These are phyloP conservation scores for Misgurnus anguillicaudatus DNA, from an alignment of 2,113 vertebrate genomes.

Conservation along the genomic window DNA sequence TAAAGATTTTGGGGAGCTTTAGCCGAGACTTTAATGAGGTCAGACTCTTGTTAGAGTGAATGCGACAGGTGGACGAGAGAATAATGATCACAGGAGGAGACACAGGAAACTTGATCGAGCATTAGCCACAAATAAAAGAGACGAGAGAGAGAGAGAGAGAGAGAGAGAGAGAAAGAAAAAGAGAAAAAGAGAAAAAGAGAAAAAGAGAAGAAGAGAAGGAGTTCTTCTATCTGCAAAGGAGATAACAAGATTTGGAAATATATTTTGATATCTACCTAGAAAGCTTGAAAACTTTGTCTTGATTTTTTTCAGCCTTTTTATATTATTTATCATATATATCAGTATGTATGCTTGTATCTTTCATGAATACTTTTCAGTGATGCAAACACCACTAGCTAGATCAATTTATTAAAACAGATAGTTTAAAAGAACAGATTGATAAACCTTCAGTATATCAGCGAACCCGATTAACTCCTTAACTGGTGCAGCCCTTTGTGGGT, in stretches of 20 bases:
- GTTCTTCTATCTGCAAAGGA: neutral
- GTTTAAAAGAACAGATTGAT: too few relatives aligned
- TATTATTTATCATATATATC: neutral
- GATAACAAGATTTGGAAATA: neutral
- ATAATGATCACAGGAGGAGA: conserved; percentile 19
- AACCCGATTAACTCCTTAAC: too few relatives aligned
- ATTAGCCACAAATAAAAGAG: neutral
- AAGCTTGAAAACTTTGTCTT: neutral
- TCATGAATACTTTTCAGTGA: too few relatives aligned
- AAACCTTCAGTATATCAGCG: too few relatives aligned
- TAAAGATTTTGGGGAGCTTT: neutral
- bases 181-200: neutral
- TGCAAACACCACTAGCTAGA: too few relatives aligned
- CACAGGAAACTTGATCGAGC: neutral
- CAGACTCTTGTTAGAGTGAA: conserved; percentile 21
- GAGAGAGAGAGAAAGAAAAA: neutral
- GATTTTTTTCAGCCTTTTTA: neutral
- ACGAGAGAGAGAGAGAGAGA: neutral
- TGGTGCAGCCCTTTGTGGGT: too few relatives aligned
- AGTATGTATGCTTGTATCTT: too few relatives aligned
- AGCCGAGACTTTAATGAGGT: neutral
- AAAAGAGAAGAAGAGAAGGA: neutral
- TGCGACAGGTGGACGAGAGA: neutral
- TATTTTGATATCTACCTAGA: neutral
- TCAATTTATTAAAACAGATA: too few relatives aligned